Evolutionary conservation across 1,140 invertebrate genomes (phyloP), one percentile per base, ranked within the genome.

Genomic region (Drosophila hydei): DNA sequence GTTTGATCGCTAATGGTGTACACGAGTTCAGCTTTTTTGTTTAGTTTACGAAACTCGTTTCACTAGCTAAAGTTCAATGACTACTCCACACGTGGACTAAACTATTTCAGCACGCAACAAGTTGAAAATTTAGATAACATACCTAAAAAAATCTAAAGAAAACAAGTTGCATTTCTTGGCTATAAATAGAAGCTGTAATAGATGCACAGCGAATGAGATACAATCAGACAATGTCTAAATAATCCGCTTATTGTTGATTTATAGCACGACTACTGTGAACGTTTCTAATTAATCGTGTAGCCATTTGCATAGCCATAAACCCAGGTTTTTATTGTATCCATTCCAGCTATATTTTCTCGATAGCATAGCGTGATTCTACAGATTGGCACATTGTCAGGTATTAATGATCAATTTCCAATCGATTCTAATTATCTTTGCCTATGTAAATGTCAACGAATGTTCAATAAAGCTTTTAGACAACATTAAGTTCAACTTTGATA

Each of bases 301-400:
- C 6, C 59, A 69, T 69, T 69, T 40, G 40, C 59, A 69, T 69
- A 54, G n/a, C n/a, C 18, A 30, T 68, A 52, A 54, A n/a, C 12
- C 27, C 18, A 45, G 23, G 38, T 12, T 30, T 25, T 16, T 21
- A 23, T 30, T 63, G 43, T 45, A 52, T n/a, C 21, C 25, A 48
- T 23, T 14, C 33, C 18, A 36, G 5, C 27, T 1, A n/a, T 40
- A 45, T 43, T 58, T 19, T 9, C 55, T 27, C 16, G 27, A 18
- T 27, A 27, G 16, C n/a, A 38, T 36, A 27, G 27, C 30, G 27
- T 36, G 30, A 36, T 36, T 36, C 5, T 19, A 19, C 9, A n/a
- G 16, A 42, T 45, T 36, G 25, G 50, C 42, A 27, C n/a, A 0
- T 54, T 40, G 18, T 33, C 18, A 23, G 42, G 4, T 59, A 33